Evolutionary conservation across 30 jellyfish, hydroid and myxozoan species (phyloP).

Genomic region (Cassiopea andromeda): DNA sequence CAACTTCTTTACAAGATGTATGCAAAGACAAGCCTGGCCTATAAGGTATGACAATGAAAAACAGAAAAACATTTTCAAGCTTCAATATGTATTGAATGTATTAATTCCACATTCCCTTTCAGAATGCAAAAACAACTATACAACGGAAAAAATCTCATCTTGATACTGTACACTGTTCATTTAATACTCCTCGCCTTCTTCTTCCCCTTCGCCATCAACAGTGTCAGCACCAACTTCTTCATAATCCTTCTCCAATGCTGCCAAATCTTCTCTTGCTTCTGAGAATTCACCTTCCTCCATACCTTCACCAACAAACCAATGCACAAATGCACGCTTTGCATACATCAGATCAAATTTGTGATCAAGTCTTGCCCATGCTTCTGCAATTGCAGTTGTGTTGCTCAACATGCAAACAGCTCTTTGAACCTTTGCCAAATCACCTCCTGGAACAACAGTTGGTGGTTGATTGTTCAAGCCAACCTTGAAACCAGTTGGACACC

Average conservation of each 20-base stretch:
- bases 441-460: constrained; percentile 99
- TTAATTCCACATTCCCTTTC: too few relatives aligned
- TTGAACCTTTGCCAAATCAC: constrained; percentile 93
- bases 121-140: background rate
- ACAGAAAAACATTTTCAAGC: background rate
- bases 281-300: constrained; percentile 99
- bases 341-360: constrained; percentile 94
- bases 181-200: constrained; percentile 91
- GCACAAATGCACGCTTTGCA: constrained; percentile 98
- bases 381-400: constrained; percentile 98
- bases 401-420: constrained; percentile 99
- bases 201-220: constrained; percentile 84
- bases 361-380: constrained; percentile 98
- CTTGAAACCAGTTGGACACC: constrained; percentile 99
- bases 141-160: background rate
- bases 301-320: constrained; percentile 99
- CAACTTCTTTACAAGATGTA: too few relatives aligned
- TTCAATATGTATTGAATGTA: background rate
- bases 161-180: background rate
- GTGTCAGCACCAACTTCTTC: constrained; percentile 98
- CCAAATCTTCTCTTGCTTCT: constrained; percentile 98
- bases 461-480: constrained; percentile 98
- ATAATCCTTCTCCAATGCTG: constrained; percentile 97
- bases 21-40: too few relatives aligned
- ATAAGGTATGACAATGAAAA: too few relatives aligned